A percentile compares a stretch with the other conserved stretches of the same genome.
Conservation (phyloP, 2,797 vertebrate species). For the Echiichthys vipera region DNA sequence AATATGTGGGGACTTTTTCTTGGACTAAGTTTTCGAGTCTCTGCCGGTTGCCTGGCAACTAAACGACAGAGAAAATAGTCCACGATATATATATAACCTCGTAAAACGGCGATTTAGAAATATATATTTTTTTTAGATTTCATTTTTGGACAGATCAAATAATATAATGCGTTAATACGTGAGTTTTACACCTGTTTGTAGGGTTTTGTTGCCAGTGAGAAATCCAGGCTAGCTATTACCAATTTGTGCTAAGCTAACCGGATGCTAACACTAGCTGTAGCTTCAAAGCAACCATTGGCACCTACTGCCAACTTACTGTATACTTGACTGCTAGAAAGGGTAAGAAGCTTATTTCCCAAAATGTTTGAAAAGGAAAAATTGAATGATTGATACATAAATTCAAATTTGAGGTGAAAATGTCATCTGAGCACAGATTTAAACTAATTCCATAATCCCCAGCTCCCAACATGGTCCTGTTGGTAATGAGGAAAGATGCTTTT, state of each 20-base stretch:
- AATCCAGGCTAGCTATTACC: background rate
- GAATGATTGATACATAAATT: background rate
- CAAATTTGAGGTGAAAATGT: background rate
- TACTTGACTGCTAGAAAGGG: background rate
- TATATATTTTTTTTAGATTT: background rate
- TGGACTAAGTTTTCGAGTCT: background rate
- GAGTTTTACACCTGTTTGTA: background rate
- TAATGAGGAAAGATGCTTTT: slow-evolving; percentile 33
- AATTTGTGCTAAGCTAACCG: background rate
- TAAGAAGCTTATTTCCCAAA: background rate
- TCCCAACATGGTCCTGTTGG: slow-evolving; percentile 26
- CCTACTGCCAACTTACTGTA: no score
- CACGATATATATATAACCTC: accelerated
- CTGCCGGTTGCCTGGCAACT: background rate
- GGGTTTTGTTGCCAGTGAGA: background rate
- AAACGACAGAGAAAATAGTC: background rate
- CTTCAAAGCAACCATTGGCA: background rate
- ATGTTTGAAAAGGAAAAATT: background rate
- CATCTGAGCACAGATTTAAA: background rate
- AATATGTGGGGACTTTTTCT: background rate
- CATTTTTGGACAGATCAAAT: background rate
- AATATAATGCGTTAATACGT: background rate
- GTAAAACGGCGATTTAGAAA: background rate
- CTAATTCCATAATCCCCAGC: slow-evolving; percentile 23
- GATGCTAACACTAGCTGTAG: background rate